Conservation (phyloP, 2,797 vertebrate species). For the Gymnodraco acuticeps region DNA sequence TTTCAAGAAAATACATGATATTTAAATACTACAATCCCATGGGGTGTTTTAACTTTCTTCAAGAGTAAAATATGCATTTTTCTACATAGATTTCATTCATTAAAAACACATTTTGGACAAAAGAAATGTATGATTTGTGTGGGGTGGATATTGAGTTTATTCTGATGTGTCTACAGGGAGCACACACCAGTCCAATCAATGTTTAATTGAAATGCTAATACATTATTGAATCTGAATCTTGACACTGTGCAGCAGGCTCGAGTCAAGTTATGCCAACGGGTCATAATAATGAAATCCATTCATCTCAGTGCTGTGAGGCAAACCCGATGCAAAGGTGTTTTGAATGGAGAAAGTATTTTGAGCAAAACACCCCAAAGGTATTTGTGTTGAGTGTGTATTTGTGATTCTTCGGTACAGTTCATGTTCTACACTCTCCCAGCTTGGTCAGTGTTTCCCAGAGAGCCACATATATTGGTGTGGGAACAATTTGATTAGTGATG, state of each 20-base stretch:
- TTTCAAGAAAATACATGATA: not conserved
- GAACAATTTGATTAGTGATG: conserved; percentile 42
- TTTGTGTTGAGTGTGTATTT: not conserved
- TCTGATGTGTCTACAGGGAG: no score
- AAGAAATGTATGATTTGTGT: no score
- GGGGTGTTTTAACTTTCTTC: not conserved
- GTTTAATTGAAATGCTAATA: no score
- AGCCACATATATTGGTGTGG: not conserved
- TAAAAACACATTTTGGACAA: not conserved
- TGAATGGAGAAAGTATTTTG: not conserved
- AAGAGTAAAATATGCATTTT: not conserved
- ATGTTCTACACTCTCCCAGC: not conserved
- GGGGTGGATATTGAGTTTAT: no score
- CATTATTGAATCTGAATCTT: no score
- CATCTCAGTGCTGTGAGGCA: not conserved
- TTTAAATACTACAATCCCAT: not conserved
- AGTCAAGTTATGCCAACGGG: not conserved
- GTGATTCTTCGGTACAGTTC: not conserved
- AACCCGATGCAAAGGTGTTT: not conserved
- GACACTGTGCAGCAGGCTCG: not conserved
- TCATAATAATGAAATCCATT: not conserved
- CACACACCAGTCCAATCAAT: no score
- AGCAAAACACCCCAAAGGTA: not conserved
- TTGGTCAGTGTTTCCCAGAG: conserved; percentile 24
- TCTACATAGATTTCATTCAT: not conserved